These are phyloP conservation scores for Grammomys surdaster DNA, from an alignment of 2,113 vertebrate genomes.

Conservation along the genomic window DNA sequence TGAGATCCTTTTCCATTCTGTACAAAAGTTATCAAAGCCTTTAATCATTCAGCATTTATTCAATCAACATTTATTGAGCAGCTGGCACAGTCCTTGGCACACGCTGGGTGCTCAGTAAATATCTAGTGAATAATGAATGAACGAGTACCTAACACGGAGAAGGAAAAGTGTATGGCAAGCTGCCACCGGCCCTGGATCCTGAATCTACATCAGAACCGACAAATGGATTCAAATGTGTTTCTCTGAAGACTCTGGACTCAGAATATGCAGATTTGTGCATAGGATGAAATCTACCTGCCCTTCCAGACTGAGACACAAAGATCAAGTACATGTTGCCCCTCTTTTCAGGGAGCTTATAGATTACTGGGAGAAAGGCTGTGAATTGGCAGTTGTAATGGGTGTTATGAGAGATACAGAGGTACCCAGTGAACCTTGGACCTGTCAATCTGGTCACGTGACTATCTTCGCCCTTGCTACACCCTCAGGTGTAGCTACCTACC, in stretches of 20 bases:
- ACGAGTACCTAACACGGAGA: background rate
- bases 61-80: background rate
- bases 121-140: conserved; percentile 54
- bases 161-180: background rate
- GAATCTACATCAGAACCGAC: background rate
- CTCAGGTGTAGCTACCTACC: background rate
- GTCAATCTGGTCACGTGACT: background rate
- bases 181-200: background rate
- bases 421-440: background rate
- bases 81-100: conserved; percentile 59
- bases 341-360: background rate
- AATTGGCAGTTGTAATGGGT: accelerated
- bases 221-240: background rate
- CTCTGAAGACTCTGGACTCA: background rate
- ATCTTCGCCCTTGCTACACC: too few species aligned
- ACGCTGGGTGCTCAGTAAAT: background rate
- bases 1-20: background rate
- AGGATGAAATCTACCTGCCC: background rate
- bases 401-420: background rate
- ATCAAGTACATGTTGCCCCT: background rate
- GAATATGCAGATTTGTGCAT: background rate
- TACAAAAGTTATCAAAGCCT: background rate
- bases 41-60: conserved; percentile 10
- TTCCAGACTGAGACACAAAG: background rate
- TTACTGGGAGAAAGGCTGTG: background rate